A percentile compares a stretch with the other conserved stretches of the same genome.
Conservation (phyloP, 2,888 invertebrate species). For the Rhaphigaster nebulosa region DNA sequence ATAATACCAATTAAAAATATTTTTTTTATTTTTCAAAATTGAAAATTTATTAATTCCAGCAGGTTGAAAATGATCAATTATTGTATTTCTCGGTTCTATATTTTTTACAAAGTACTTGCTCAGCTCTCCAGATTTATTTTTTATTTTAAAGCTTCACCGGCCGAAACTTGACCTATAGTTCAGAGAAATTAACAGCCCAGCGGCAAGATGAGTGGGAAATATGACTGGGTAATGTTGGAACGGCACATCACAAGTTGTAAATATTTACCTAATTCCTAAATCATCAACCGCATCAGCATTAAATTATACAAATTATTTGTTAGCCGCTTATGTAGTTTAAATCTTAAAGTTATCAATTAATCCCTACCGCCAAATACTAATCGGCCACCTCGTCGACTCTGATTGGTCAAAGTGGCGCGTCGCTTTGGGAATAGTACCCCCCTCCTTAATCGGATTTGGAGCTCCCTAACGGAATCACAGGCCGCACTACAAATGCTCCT, state of each 20-base stretch:
- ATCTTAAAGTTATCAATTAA: not conserved
- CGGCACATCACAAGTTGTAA: not conserved
- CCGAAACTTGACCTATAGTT: not conserved
- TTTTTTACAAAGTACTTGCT: no score
- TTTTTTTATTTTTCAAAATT: no score
- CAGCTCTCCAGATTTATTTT: no score
- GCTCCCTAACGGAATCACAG: conserved; percentile 20
- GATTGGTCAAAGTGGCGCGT: conserved; percentile 32
- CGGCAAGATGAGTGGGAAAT: not conserved
- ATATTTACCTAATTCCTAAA: not conserved
- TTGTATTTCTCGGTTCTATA: no score
- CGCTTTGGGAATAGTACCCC: not conserved
- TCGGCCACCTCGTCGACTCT: not conserved
- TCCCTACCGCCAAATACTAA: not conserved
- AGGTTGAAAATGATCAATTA: no score
- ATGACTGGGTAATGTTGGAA: no score
- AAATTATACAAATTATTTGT: not conserved
- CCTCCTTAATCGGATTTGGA: conserved; percentile 22
- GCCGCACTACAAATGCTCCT: conserved; percentile 41
- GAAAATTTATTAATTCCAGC: no score
- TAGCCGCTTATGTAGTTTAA: not conserved
- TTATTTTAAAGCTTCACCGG: no score
- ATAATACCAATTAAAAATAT: no score
- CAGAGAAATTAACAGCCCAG: not conserved
- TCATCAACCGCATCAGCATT: not conserved